Base-by-base conservation (phyloP, 2,113 vertebrate species). In the Tympanuchus pallidicinctus region DNA sequence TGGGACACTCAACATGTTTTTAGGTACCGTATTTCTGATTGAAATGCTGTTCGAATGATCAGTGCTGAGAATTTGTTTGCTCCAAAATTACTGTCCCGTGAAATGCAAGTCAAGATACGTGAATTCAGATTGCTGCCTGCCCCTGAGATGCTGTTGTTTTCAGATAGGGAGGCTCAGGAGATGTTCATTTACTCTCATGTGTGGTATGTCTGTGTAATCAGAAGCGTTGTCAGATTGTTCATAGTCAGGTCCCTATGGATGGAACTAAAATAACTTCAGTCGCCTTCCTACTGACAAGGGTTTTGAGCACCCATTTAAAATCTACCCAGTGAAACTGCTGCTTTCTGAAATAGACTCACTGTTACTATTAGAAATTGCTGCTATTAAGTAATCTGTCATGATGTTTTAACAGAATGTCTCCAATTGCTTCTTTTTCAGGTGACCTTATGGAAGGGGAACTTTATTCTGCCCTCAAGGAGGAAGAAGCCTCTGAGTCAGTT, bases 401-500 rank as follows among this genome's bases (percentile, higher is more conserved):
- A 6, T 10, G 17, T 43, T 91, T 66, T 54, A 71, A 89, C 19
- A 67, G 3, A 15, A 45, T 42, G 43, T 86, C 48, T 89, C 32
- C 38, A 85, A 40, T 85, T 89, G 60, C 74, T 28, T 79, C 73
- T 92, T 77, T 67, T 89, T 69, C 87, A 99, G 99, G 99, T 89
- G 99, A 99, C 74, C 96, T 99, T 84, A 99, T 99, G 95, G 98
- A 99, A 59, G 99, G 99, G 80, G 99, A 99, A 97, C 98, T 99
- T 83, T 99, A 99, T 96, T 99, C 99, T 7, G 99, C 99, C 94
- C 98, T 99, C 74, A 99, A 99, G 93, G 99, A 99, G 95, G 98
- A 99, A 88, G 99, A 99, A 96, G 98, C 98, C 59, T 98, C 98
- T 1, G 98, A 99, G 54, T 98, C 98, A 0, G 98, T 98, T 89